Percentiles rank a stretch among this genome's conserved stretches.
These are phyloP conservation scores for Probosciger aterrimus DNA, from an alignment of 2,113 vertebrate genomes.

Conservation along the genomic window DNA sequence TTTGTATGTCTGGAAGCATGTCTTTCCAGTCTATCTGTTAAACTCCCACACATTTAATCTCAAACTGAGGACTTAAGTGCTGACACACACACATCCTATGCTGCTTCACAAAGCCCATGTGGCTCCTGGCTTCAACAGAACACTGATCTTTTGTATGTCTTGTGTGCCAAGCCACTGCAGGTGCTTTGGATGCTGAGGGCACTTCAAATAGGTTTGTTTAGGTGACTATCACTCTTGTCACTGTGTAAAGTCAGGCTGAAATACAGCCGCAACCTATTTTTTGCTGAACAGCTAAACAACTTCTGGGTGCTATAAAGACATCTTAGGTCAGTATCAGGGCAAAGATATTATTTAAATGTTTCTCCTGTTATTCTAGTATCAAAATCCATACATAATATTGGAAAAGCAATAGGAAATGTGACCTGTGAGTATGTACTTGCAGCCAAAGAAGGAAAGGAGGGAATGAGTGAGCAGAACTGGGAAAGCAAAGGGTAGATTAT, in stretches of 20 bases:
- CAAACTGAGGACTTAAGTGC: background rate
- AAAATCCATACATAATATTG: background rate
- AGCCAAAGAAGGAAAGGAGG: background rate
- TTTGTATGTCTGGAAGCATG: background rate
- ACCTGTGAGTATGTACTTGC: background rate
- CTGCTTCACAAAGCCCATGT: background rate
- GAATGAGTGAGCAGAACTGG: background rate
- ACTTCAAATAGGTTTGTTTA: background rate
- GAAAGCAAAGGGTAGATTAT: background rate
- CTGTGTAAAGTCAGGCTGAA: background rate
- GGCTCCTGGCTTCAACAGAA: background rate
- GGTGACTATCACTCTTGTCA: background rate
- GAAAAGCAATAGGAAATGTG: background rate
- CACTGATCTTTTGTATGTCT: background rate
- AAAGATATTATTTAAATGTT: background rate
- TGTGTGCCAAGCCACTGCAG: background rate
- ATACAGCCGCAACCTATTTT: background rate
- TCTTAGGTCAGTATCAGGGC: background rate
- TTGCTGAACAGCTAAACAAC: background rate
- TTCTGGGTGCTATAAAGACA: background rate
- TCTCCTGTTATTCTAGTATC: background rate
- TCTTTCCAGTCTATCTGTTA: background rate
- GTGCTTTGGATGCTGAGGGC: background rate
- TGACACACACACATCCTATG: background rate
- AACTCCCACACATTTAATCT: background rate